phyloP scores from a whole-genome alignment of 2,888 invertebrate genomes.

The Abrostola triplasia region DNA sequence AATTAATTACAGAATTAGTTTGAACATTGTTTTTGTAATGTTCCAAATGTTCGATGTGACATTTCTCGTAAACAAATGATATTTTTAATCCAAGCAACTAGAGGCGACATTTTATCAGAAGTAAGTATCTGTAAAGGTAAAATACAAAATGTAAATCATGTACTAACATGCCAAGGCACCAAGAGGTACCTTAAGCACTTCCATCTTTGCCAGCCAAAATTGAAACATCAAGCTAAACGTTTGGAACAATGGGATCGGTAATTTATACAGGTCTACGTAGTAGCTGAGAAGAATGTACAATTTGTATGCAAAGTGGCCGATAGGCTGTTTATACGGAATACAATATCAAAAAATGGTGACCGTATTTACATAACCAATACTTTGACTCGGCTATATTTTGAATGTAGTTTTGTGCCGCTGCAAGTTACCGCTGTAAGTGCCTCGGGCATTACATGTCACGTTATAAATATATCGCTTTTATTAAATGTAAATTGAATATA shows the following conservation, averaged over 20 bases:
- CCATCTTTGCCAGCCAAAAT: conserved; percentile 41
- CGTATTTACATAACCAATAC: conserved; percentile 56
- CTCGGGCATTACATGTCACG: too few species aligned
- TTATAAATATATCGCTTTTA: too few species aligned
- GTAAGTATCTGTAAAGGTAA: not conserved
- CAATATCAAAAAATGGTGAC: conserved; percentile 61
- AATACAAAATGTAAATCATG: not conserved
- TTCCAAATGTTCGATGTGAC: too few species aligned
- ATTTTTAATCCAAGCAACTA: too few species aligned
- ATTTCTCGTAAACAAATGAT: too few species aligned
- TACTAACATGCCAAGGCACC: not conserved
- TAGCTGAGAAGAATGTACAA: conserved; percentile 47
- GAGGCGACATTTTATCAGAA: too few species aligned
- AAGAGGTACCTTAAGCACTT: conserved; percentile 5
- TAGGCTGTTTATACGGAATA: conserved; percentile 60
- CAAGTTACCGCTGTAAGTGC: conserved; percentile 6
- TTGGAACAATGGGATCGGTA: conserved; percentile 45
- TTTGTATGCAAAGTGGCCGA: conserved; percentile 64
- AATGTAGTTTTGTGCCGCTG: not conserved
- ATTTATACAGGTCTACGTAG: conserved; percentile 44
- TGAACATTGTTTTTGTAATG: too few species aligned
- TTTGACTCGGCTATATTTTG: conserved; percentile 28
- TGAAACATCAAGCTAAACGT: conserved; percentile 50
- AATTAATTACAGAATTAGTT: too few species aligned
- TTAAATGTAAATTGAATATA: not conserved